Evolutionary conservation across 2,113 vertebrate genomes (phyloP), one percentile per base, ranked within the genome.

Genomic region (Eclectus roratus): DNA sequence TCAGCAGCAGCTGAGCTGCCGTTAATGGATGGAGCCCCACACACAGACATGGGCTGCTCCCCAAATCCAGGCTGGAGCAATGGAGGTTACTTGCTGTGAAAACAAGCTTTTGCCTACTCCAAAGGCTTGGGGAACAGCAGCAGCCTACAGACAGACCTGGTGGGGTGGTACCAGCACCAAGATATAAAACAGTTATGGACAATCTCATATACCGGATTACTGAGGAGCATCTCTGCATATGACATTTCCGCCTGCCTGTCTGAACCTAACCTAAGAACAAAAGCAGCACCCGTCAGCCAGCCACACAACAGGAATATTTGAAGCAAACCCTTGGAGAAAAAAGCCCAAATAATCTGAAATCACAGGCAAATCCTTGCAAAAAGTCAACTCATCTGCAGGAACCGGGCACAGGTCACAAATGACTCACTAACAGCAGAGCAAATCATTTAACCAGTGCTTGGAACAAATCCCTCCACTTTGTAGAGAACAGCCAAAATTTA

Each of bases 371-470:
- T 81, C 80, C 88, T 87, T 77, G 85, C 11, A 88, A 64, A 91
- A 91, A 82, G 44, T 60, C 88, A 89, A 11, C 53, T 87, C 29
- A 37, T 95, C 91, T 87, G 70, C 80, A 91, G 88, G 84, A 96
- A 80, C 33, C 3, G 19, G 86, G 63, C 83, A 91, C 66, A 89
- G 77, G 85, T 95, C 91, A 93, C 58, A 92, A 77, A 87, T 94
- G 92, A 96, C 77, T 96, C 92, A 92, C 80, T 69, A 86, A 83
- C 17, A 81, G 77, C 61, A 91, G 53, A 82, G 83, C n/a, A 94
- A 94, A 81, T 94, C 5, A 77, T 91, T 92, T 85, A 96, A 92
- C 85, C 58, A 92, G 83, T 1, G 0, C 91, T 93, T 91, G 82
- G 88, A 97, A 92, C 8, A 19, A 93, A 81, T 89, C 73, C 49